These are phyloP conservation scores for Cydia strobilella DNA, from an alignment of 1,140 invertebrate species.

Conservation along the genomic window DNA sequence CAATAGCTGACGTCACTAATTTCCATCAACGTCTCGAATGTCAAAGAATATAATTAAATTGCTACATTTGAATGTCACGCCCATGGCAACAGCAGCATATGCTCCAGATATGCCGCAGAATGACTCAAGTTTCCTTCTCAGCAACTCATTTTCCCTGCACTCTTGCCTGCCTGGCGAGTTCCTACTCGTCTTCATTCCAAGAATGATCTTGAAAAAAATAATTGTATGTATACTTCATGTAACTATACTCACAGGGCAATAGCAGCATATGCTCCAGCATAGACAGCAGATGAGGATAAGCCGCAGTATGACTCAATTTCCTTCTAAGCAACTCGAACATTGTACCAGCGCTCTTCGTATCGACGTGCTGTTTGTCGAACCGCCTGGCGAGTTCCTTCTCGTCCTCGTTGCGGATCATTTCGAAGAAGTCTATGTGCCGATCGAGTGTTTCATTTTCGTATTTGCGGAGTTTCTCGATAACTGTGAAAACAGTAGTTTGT, in stretches of 20 bases:
- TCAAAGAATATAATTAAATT: too few relatives aligned
- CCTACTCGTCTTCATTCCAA: too few relatives aligned
- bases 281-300: conserved; percentile 96
- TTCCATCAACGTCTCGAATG: too few relatives aligned
- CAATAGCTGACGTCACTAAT: too few relatives aligned
- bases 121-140: too few relatives aligned
- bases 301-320: conserved; percentile 95
- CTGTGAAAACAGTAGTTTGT: conserved; percentile 50
- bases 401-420: conserved; percentile 98
- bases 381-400: conserved; percentile 95
- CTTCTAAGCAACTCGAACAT: conserved; percentile 97
- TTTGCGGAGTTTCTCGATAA: conserved; percentile 94
- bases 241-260: conserved; percentile 88
- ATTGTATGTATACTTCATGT: background rate
- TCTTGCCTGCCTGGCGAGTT: too few relatives aligned
- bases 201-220: conserved; percentile 11
- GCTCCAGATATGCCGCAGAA: too few relatives aligned
- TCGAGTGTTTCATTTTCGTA: conserved; percentile 97
- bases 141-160: too few relatives aligned
- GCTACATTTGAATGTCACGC: too few relatives aligned
- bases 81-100: too few relatives aligned
- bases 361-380: conserved; percentile 95
- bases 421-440: conserved; percentile 97
- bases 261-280: conserved; percentile 95
- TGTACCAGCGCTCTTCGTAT: conserved; percentile 94